Evolutionary conservation across 1,140 invertebrate genomes (phyloP).

Genomic region (Hyposmocoma kahamanoa): DNA sequence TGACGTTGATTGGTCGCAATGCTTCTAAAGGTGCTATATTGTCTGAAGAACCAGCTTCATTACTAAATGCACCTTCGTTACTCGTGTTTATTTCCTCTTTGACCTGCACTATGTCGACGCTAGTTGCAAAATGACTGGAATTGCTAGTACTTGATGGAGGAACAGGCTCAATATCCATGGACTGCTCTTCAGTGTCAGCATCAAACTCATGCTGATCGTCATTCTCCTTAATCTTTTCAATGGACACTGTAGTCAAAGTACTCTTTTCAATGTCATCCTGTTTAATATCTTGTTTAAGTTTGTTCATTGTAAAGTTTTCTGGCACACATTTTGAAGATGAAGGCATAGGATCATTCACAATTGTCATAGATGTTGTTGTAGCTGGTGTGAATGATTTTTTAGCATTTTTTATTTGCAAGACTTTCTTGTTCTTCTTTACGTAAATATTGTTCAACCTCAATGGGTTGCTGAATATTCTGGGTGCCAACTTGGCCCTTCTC

Average conservation of each 20-base stretch:
- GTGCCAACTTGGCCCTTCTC: constrained; percentile 18
- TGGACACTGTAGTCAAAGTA: constrained; percentile 53
- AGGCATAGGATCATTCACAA: constrained; percentile 29
- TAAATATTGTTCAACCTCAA: constrained; percentile 60
- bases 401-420: constrained; percentile 62
- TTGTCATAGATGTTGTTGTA: constrained; percentile 13
- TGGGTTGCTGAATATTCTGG: constrained; percentile 34
- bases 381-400: constrained; percentile 25
- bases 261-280: constrained; percentile 36
- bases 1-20: constrained; percentile 61
- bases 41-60: constrained; percentile 31
- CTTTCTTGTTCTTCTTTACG: constrained; percentile 66
- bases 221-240: constrained; percentile 69
- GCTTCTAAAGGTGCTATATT: constrained; percentile 40
- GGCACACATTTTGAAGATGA: constrained; percentile 39
- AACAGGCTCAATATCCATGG: constrained; percentile 57
- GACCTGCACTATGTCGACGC: constrained; percentile 38
- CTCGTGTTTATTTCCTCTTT: constrained; percentile 57
- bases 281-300: constrained; percentile 42
- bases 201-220: constrained; percentile 47
- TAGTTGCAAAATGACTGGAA: constrained; percentile 21
- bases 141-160: constrained; percentile 33
- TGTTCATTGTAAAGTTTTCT: constrained; percentile 47
- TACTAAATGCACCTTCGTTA: constrained; percentile 45
- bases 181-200: constrained; percentile 57